These are phyloP conservation scores for Pyrrhosoma nymphula DNA, from an alignment of 2,888 invertebrate species.

Conservation along the genomic window DNA sequence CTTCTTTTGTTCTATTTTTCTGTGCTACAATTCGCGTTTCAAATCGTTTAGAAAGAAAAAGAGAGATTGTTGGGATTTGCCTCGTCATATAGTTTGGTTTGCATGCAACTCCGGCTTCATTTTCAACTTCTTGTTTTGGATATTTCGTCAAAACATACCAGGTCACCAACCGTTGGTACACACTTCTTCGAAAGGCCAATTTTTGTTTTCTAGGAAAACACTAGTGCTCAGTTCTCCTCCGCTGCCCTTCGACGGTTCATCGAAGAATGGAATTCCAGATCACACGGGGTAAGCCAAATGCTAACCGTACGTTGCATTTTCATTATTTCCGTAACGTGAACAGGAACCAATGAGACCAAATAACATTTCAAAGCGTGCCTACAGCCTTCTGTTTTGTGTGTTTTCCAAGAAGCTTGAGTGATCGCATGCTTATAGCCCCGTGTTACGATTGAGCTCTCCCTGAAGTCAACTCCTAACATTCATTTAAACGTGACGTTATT, in stretches of 20 bases:
- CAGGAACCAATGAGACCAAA: background rate
- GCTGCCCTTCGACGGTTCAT: background rate
- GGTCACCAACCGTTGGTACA: background rate
- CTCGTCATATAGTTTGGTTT: background rate
- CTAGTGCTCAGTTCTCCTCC: background rate
- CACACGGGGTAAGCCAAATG: background rate
- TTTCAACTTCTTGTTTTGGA: background rate
- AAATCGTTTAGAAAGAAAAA: background rate
- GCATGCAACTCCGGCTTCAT: background rate
- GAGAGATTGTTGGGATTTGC: background rate
- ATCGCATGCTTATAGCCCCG: no score
- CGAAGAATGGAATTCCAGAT: background rate
- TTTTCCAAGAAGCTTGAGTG: background rate
- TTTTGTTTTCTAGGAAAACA: conserved; percentile 4
- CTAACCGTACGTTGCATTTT: background rate
- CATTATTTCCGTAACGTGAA: background rate
- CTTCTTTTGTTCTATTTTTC: background rate
- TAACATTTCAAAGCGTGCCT: background rate
- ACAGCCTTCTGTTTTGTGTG: background rate
- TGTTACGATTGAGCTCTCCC: no score
- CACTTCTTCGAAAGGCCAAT: background rate
- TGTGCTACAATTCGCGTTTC: background rate
- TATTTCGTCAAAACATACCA: background rate
- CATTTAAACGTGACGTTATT: no score
- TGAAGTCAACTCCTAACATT: no score